Evolutionary conservation across 1,140 invertebrate species (phyloP), one percentile per base, ranked within the genome.

Genomic region (Papilio aristodemus): DNA sequence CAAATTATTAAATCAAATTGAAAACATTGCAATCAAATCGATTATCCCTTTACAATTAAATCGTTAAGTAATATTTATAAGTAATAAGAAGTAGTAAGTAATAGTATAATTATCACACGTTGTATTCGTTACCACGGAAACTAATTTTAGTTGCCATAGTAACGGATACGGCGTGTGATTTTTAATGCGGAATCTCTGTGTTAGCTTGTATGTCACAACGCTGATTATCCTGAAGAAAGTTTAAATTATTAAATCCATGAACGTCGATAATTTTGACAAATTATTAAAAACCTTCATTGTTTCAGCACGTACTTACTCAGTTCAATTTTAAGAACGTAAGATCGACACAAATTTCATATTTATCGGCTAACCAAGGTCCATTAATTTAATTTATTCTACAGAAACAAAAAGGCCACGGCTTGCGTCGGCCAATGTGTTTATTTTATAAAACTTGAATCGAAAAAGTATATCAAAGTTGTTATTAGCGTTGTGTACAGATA

Each of bases 381-480:
- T 54, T 9, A 11, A 54, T 0, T 50, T 50, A 50, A 54, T 22
- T 54, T 25, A 54, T 54, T 54, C 46, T 54, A 54, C 46, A 54
- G 19, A 54, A 54, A 54, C 46, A 54, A 54, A 54, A 54, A 54
- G 46, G 46, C 46, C 46, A 54, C 17, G 9, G n/a, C n/a, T 25
- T 19, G 46, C 46, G 46, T 54, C 19, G 46, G 19, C 9, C 5
- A 25, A 32, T 32, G 46, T n/a, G 41, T 54, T 17, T 22, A 9
- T 54, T 54, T 54, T 22, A 54, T 25, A 54, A 54, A 54, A 54
- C 46, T 54, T 54, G 46, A 22, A 54, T 54, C 46, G 46, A 54
- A 54, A 54, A 54, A 54, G 46, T 54, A 25, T 54, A 54, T 54
- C 46, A 54, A 54, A 54, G 46, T 54, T 54, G 46, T 54, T 54